Evolutionary conservation across 2,113 vertebrate genomes (phyloP), one percentile per base, ranked within the genome.

Genomic region (Pipra filicauda): DNA sequence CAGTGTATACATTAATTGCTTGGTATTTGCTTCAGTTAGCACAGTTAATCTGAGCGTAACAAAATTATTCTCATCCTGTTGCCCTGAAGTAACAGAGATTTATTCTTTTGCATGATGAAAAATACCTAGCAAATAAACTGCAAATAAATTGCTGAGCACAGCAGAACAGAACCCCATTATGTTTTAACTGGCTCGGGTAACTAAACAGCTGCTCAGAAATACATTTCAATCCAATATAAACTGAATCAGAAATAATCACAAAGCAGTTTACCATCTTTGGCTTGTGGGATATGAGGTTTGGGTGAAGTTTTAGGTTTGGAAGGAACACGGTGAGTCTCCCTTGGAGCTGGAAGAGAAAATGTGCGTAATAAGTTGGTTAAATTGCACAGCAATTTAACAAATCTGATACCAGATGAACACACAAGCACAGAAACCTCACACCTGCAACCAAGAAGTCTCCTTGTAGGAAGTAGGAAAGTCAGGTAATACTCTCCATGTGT

Each of bases 181-280:
- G 22, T 74, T 90, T 83, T 30, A 86, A 37, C 12, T 67, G 35
- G 26, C 46, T 83, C 65, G 62, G 39, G 28, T 48, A 93, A 55
- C 15, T 43, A 41, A 77, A 49, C 8, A 82, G 41, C 52, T 89
- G 55, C 17, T 79, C 35, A 85, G 26, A 85, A 83, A 72, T 12
- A 57, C 1, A 2, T 77, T 85, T 88, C n/a, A 85, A 69, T 49
- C 37, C 67, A 92, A 64, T 41, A 85, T 18, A 39, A 89, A 87
- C 31, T 39, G 24, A 54, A 70, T 52, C 64, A 90, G 43, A 92
- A 96, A 72, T 16, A 95, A 93, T 91, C 54, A 86, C 78, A 94
- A 91, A 93, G 85, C 24, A 83, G 92, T 97, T 98, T 98, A 98
- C 98, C 98, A 71, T 62, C 88, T 96, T 93, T 95, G n/a, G 41